These are phyloP conservation scores for Eulemur rubriventer DNA, from an alignment of 2,797 vertebrate genomes.

Conservation along the genomic window DNA sequence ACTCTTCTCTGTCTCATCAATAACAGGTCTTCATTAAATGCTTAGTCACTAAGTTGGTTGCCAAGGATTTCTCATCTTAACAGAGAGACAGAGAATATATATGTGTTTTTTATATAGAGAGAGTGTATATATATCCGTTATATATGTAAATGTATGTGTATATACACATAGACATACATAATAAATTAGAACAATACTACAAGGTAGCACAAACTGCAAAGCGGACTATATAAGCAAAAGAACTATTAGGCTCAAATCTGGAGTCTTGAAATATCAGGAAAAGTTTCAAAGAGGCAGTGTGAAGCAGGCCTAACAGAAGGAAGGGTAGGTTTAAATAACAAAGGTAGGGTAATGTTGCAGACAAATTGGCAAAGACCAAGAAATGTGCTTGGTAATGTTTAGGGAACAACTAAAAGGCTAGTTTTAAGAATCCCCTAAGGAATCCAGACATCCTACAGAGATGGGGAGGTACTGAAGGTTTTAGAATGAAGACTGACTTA, in stretches of 20 bases:
- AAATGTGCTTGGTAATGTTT: not conserved
- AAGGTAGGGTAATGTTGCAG: not conserved
- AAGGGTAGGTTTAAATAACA: not conserved
- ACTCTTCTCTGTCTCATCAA: not conserved
- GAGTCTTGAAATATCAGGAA: not conserved
- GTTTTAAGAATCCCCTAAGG: not conserved
- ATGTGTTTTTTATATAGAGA: not conserved
- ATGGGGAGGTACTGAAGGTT: not conserved
- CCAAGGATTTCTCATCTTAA: not conserved
- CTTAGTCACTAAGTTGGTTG: not conserved
- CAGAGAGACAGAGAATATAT: not conserved
- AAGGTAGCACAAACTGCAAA: not conserved
- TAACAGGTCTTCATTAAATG: not conserved
- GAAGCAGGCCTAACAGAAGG: not conserved
- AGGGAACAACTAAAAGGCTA: not conserved
- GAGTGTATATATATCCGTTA: not conserved
- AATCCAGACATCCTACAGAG: not conserved
- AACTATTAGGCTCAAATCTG: not conserved
- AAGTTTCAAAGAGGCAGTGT: not conserved
- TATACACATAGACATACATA: not conserved
- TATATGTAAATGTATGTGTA: not conserved
- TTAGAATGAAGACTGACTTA: slow-evolving; percentile 1
- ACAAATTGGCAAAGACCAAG: not conserved
- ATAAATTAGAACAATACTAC: not conserved
- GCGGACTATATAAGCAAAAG: not conserved